Percentiles rank a stretch among this genome's conserved stretches.
These are phyloP conservation scores for Ceratina calcarata DNA, from an alignment of 1,140 invertebrate species.

Conservation along the genomic window DNA sequence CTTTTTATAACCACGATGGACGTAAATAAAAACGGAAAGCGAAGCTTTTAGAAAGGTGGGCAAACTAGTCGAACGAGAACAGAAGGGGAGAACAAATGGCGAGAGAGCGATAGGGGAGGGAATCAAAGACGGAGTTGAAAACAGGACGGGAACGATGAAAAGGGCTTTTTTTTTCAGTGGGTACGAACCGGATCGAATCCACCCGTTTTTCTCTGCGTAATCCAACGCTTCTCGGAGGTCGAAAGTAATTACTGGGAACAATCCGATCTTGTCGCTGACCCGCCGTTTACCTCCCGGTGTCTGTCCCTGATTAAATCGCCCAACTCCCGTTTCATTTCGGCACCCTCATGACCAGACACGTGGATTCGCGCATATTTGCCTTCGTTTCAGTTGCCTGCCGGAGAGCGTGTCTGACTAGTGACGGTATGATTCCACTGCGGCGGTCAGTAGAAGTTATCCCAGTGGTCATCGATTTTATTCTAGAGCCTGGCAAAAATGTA, in stretches of 20 bases:
- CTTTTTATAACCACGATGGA: too few species aligned
- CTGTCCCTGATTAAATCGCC: conserved; percentile 28
- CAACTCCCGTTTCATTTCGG: conserved; percentile 8
- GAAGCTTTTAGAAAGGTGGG: too few species aligned
- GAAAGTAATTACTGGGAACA: conserved; percentile 41
- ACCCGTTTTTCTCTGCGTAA: not conserved
- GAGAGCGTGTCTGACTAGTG: not conserved
- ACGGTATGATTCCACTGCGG: not conserved
- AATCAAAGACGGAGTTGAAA: not conserved
- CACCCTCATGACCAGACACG: not conserved
- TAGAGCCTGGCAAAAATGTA: too few species aligned
- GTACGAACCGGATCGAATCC: too few species aligned
- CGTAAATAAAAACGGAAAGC: not conserved
- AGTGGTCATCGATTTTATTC: too few species aligned
- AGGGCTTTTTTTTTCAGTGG: not conserved
- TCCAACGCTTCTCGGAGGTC: conserved; percentile 1
- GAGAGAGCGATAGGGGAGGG: not conserved
- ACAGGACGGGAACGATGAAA: not conserved
- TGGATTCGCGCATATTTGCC: too few species aligned
- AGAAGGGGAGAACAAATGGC: not conserved
- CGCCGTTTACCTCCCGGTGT: conserved; percentile 18
- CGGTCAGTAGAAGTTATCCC: too few species aligned
- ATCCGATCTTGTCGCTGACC: conserved; percentile 22
- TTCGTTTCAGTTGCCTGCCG: not conserved
- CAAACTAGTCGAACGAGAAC: too few species aligned